These are phyloP conservation scores for Epinephelus coioides DNA, from an alignment of 2,797 vertebrate genomes.

Conservation along the genomic window DNA sequence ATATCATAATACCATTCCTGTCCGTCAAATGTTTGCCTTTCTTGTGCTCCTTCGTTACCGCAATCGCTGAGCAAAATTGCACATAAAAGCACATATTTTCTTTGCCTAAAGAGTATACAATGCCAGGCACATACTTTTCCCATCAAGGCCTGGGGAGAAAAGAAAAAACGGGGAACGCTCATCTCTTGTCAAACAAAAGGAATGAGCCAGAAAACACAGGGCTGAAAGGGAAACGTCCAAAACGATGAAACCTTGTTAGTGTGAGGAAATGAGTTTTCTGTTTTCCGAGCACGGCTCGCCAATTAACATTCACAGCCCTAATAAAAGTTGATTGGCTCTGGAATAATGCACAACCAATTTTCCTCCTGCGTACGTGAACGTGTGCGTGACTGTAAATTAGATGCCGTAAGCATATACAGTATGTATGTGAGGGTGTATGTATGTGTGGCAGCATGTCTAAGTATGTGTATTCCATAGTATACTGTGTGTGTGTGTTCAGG, in stretches of 20 bases:
- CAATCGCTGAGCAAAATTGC: slow-evolving; percentile 38
- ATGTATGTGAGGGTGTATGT: not conserved
- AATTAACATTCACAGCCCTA: slow-evolving; percentile 74
- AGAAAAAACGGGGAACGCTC: slow-evolving; percentile 34
- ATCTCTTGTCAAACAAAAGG: slow-evolving; percentile 74
- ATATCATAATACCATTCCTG: slow-evolving; percentile 61
- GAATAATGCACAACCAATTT: slow-evolving; percentile 66
- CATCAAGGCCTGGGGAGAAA: slow-evolving; percentile 59
- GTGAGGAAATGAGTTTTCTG: slow-evolving; percentile 67
- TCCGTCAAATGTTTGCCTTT: slow-evolving; percentile 58
- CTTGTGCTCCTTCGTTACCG: slow-evolving; percentile 28
- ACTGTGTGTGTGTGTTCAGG: not conserved
- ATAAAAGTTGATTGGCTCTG: slow-evolving; percentile 75
- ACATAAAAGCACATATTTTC: slow-evolving; percentile 60
- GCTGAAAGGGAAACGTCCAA: slow-evolving; percentile 68
- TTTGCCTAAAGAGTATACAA: slow-evolving; percentile 60
- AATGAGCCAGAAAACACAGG: slow-evolving; percentile 63
- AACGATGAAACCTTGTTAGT: slow-evolving; percentile 69
- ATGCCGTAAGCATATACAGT: slow-evolving; percentile 2
- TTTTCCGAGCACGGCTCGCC: slow-evolving; percentile 65
- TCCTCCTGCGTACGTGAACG: slow-evolving; percentile 36
- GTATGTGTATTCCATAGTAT: not conserved
- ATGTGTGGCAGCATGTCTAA: not conserved
- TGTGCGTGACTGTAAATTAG: slow-evolving; percentile 29
- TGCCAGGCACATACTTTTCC: slow-evolving; percentile 71